Base-by-base conservation (phyloP, 92 coral and sea anemone genomes). In the Nematostella vectensis region DNA sequence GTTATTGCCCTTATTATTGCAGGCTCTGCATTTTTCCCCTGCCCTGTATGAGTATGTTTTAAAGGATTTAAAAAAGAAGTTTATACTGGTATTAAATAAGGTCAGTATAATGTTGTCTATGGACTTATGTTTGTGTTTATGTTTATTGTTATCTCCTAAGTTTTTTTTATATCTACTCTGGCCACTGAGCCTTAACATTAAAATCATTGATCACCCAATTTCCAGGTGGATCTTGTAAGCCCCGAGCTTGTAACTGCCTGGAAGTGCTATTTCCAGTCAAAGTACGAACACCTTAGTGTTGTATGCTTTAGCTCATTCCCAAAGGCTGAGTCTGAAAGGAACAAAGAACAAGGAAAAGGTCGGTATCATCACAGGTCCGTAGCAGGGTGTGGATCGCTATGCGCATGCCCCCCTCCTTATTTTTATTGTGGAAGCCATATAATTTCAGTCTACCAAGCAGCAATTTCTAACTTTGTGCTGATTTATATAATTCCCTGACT, bases 11-110 rank as follows among this genome's bases (percentile, higher is more conserved):
- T 42, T 49, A n/a, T n/a, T 28, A 10, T 45, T 47, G 8, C 54
- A 89, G 97, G 89, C 79, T 22, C 85, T 89, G 13, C 97, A 89
- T 61, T 89, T 89, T 57, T 75, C 97, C 45, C 89, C 97, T 19
- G 86, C 97, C 3, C 77, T 89, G 15, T 81, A 89, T 63, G 65
- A 67, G 40, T 74, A 89, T 70, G 88, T 73, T 25, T 80, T 82
- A 27, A 55, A 81, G 48, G 97, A 86, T 39, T 68, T 89, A 48
- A 71, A 78, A 38, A 89, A 89, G 50, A 77, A 79, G 23, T 55
- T 89, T 22, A 66, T 89, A 55, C 64, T 89, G 25, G 88, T 86
- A 21, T 69, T 89, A 26, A 89, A 89, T 47, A 89, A 89, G 95
- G 97, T 86, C n/a, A n/a, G n/a, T n/a, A n/a, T n/a, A n/a, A n/a